These are phyloP conservation scores for Stratiolaelaps scimitus DNA, from an alignment of 1,140 invertebrate genomes.

Conservation along the genomic window DNA sequence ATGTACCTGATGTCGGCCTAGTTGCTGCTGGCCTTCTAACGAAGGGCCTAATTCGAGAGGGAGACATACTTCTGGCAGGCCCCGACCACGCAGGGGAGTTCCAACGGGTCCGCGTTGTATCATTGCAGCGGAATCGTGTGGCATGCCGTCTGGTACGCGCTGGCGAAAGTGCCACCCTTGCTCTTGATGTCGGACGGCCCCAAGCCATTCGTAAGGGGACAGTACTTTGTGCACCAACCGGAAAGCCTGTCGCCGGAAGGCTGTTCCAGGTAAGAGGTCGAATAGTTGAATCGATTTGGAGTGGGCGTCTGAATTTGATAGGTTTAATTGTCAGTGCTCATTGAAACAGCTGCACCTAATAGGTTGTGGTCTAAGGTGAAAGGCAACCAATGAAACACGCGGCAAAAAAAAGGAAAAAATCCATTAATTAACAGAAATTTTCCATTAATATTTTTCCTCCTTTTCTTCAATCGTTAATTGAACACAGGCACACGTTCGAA, in stretches of 20 bases:
- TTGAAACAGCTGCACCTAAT: background rate
- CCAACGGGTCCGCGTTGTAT: constrained; percentile 59
- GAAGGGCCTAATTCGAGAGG: constrained; percentile 71
- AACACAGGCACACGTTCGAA: constrained; percentile 61
- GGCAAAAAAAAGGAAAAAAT: too few relatives aligned
- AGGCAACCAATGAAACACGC: too few relatives aligned
- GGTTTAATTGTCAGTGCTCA: background rate
- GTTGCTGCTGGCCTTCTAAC: constrained; percentile 70
- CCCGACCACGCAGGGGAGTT: constrained; percentile 71
- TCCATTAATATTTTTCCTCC: constrained; percentile 28
- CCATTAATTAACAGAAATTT: too few relatives aligned
- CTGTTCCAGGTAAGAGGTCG: constrained; percentile 30
- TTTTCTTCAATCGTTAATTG: constrained; percentile 28
- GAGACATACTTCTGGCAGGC: constrained; percentile 59
- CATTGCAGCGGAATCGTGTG: constrained; percentile 77
- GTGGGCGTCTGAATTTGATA: background rate
- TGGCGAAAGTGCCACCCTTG: constrained; percentile 77
- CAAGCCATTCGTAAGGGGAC: constrained; percentile 60
- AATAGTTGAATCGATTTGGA: too few relatives aligned
- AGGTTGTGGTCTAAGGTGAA: too few relatives aligned
- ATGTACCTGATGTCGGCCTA: constrained; percentile 53
- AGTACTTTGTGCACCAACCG: constrained; percentile 41
- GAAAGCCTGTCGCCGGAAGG: constrained; percentile 12
- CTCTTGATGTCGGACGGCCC: constrained; percentile 50
- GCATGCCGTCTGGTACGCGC: constrained; percentile 71